Percentiles rank a stretch among this genome's conserved stretches.
Evolutionary conservation across 2,797 vertebrate species (phyloP).

Genomic region (Acropternis orthonyx): DNA sequence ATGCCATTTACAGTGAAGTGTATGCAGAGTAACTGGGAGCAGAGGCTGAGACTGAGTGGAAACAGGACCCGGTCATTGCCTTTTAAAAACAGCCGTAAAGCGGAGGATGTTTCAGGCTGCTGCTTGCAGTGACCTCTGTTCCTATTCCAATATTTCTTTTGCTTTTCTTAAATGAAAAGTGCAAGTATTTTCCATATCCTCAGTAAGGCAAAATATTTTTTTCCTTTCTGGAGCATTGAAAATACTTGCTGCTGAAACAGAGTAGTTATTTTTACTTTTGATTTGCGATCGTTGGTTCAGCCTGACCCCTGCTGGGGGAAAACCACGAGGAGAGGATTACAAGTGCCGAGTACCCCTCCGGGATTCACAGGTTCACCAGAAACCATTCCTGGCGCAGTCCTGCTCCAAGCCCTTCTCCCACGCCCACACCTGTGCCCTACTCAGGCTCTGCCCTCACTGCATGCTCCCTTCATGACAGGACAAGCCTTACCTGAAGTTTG

Average conservation of each 20-base stretch:
- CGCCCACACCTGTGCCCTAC: fast-evolving
- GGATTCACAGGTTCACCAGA: no score
- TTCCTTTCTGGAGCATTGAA: background rate
- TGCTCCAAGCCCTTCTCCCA: background rate
- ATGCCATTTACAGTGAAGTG: background rate
- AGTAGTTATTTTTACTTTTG: background rate
- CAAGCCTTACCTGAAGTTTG: background rate
- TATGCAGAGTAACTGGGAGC: background rate
- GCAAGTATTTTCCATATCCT: background rate
- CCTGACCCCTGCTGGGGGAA: constrained; percentile 58
- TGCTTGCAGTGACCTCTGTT: background rate
- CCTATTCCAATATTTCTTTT: background rate
- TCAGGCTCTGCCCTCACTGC: background rate
- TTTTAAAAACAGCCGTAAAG: background rate
- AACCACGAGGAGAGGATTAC: background rate
- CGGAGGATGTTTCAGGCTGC: background rate
- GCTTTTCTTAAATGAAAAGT: background rate
- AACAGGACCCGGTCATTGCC: background rate
- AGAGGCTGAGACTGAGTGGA: background rate
- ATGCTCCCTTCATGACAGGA: fast-evolving
- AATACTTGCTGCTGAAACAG: background rate
- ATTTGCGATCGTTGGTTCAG: constrained; percentile 1
- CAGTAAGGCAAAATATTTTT: background rate
- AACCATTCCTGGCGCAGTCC: fast-evolving
- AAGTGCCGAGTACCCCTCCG: fast-evolving